These are phyloP conservation scores for Paramisgurnus dabryanus DNA, from an alignment of 2,113 vertebrate species.

Conservation along the genomic window DNA sequence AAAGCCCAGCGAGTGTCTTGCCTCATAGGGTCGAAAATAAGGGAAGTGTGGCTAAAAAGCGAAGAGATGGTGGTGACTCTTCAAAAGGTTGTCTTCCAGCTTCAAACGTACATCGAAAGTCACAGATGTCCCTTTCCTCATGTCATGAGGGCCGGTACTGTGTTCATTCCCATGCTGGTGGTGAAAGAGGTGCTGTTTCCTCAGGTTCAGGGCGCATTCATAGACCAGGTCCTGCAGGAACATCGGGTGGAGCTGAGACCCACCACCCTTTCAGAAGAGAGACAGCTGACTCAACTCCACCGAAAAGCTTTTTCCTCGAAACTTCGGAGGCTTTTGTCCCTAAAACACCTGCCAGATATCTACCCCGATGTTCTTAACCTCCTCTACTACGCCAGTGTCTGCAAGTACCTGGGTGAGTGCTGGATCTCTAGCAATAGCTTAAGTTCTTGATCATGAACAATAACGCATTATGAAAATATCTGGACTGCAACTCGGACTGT, in stretches of 20 bases:
- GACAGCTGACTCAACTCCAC: slow-evolving; percentile 81
- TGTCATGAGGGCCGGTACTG: slow-evolving; percentile 82
- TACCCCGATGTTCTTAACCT: slow-evolving; percentile 79
- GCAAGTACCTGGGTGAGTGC: slow-evolving; percentile 84
- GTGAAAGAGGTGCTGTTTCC: slow-evolving; percentile 93
- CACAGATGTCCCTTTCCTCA: slow-evolving; percentile 88
- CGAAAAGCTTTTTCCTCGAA: slow-evolving; percentile 85
- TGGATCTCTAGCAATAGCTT: background rate
- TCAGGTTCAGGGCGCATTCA: slow-evolving; percentile 72
- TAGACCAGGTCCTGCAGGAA: slow-evolving; percentile 91
- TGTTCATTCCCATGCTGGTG: slow-evolving; percentile 93
- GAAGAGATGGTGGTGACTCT: slow-evolving; percentile 71
- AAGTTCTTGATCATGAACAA: too few relatives aligned
- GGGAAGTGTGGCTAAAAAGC: slow-evolving; percentile 80
- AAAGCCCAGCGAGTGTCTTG: slow-evolving; percentile 71
- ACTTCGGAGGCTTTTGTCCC: slow-evolving; percentile 87
- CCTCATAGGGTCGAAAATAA: slow-evolving; percentile 66
- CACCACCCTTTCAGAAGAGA: slow-evolving; percentile 92
- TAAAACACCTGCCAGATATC: slow-evolving; percentile 86
- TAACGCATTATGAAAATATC: too few relatives aligned
- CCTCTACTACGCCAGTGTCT: slow-evolving; percentile 80
- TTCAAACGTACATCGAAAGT: slow-evolving; percentile 76
- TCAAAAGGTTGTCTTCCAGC: slow-evolving; percentile 71
- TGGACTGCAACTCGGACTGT: background rate
- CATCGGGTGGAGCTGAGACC: slow-evolving; percentile 91